Percentiles rank a stretch among this genome's conserved stretches.
Conservation (phyloP, 2,113 vertebrate species). For the Bubalus kerabau region DNA sequence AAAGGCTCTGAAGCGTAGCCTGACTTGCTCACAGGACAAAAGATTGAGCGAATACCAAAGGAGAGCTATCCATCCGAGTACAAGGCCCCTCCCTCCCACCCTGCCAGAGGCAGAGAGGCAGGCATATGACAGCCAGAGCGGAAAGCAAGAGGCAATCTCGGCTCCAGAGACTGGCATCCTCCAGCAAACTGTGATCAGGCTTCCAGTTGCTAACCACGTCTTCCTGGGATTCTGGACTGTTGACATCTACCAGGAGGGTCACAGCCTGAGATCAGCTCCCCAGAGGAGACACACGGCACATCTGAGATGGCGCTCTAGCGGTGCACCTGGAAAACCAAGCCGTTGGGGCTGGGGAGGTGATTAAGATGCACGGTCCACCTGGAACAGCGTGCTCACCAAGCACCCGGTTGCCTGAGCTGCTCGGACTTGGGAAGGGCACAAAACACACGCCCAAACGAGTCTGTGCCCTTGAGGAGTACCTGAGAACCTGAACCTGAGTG, state of each 20-base stretch:
- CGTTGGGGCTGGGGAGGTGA: background rate
- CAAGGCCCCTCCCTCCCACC: background rate
- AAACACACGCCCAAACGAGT: rapidly evolving
- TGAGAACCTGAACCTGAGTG: background rate
- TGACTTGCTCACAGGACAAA: background rate
- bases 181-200: background rate
- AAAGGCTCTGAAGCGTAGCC: background rate
- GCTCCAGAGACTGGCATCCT: background rate
- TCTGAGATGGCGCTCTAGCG: rapidly evolving
- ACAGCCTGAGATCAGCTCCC: background rate
- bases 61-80: background rate
- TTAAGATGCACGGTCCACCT: background rate
- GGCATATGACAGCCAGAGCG: background rate
- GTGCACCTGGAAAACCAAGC: background rate
- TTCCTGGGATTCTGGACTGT: background rate
- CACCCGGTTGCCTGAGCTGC: rapidly evolving
- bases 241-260: background rate
- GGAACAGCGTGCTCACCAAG: background rate
- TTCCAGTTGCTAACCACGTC: background rate
- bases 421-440: background rate
- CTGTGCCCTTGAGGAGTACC: background rate
- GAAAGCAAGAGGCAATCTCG: background rate
- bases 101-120: rapidly evolving
- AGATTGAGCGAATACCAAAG: background rate
- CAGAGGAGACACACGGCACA: background rate